These are phyloP conservation scores for Camponotus floridanus DNA, from an alignment of 1,140 invertebrate genomes.

Conservation along the genomic window DNA sequence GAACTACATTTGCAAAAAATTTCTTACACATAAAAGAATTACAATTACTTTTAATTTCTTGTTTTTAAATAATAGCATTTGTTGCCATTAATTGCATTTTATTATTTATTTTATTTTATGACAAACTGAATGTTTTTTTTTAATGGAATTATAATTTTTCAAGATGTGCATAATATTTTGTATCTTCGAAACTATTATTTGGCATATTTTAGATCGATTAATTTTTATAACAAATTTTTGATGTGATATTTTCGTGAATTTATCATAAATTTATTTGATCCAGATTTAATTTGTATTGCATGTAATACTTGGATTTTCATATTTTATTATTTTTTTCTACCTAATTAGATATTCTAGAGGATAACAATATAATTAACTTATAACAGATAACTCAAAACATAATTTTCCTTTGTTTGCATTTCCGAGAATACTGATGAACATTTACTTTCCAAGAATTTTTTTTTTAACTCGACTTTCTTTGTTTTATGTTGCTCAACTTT, in stretches of 20 bases:
- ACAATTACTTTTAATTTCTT: not conserved
- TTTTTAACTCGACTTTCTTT: conserved; percentile 12
- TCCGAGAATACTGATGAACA: conserved; percentile 1
- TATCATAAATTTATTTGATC: not conserved
- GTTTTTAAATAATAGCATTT: not conserved
- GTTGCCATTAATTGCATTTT: not conserved
- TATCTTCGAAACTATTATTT: not conserved
- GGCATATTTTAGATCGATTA: not conserved
- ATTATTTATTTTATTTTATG: not conserved
- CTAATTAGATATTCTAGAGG: not conserved
- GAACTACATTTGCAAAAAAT: not conserved
- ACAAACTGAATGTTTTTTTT: not conserved
- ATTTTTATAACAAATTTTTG: not conserved
- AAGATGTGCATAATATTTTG: not conserved
- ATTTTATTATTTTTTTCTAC: not conserved
- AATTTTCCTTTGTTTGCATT: conserved; percentile 6
- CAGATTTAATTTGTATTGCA: not conserved
- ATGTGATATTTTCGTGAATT: not conserved
- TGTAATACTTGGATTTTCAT: not conserved
- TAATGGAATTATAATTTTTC: not conserved
- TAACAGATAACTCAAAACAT: not conserved
- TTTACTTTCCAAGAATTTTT: conserved; percentile 7
- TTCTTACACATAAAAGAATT: not conserved
- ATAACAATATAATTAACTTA: not conserved
- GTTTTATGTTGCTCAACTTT: conserved; percentile 10